Base-by-base conservation (phyloP, 2,113 vertebrate genomes). In the Variabilichromis moorii region DNA sequence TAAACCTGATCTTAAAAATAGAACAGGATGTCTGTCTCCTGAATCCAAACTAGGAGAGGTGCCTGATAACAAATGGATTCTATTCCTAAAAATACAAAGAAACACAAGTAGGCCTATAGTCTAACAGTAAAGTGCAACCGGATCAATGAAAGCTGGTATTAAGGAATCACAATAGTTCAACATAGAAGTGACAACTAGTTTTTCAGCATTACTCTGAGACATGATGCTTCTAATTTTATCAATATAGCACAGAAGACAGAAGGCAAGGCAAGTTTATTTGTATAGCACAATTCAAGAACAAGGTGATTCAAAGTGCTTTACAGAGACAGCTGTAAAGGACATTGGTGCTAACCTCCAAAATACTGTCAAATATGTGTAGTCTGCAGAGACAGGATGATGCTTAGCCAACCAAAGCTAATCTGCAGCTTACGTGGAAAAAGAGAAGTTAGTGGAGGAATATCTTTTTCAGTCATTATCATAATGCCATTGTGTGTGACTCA, bases 381-480 rank as follows among this genome's bases (percentile, higher is more conserved):
- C 79, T 80, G 59, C 24, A 33, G 78, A 84, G 86, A 83, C 76
- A 19, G n/a, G 31, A n/a, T 8, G 14, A 85, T 3, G 40, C 42
- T 9, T 12, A 76, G 42, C 71, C 42, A 76, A 37, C 82, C 83
- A 45, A 50, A 12, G 78, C 71, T 50, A 76, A 50, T 76, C 42
- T 76, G 24, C 84, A 86, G 78, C 33, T 84, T 81, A 68, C 35
- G 85, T 68, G 31, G 12, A 54, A 73, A 51, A 59, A 73, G 31
- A 76, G 14, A 47, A 28, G 42, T 76, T 76, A 37, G 42, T 12
- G 3, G 71, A 47, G 42, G n/a, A 26, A 90, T 92, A 87, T 84
- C 78, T 90, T 91, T 90, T 63, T 63, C 83, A 66, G 40, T 85
- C 66, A 57, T 94, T 83, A 89, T 85, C 78, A 87, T 76, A 8